Evolutionary conservation across 1,140 invertebrate species (phyloP), one percentile per base, ranked within the genome.

Genomic region (Trichonephila clavipes): DNA sequence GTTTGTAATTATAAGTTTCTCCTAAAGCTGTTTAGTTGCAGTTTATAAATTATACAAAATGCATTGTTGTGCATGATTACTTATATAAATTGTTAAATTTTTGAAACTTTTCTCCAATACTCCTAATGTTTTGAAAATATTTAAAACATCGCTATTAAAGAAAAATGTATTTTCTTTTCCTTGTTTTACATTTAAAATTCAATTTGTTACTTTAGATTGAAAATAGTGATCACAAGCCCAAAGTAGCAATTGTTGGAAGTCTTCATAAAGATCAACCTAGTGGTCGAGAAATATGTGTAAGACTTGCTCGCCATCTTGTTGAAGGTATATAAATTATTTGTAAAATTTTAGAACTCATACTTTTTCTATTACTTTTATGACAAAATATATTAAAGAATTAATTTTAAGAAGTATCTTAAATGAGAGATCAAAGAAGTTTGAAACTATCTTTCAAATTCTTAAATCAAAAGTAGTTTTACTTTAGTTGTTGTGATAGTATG

Each of bases 201-300:
- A 16, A 14, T 14, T 16, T 86, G 10, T 85, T 61, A 58, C 85
- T 64, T 85, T 88, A 93, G 92, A 86, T 93, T 59, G 51, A 81
- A 85, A 88, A 92, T 14, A 86, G 91, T 64, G 44, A 72, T 69
- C 64, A 90, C 24, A 94, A 95, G 85, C 95, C 95, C 28, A 95
- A 98, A 95, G 96, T 99, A 24, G 97, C 97, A 8, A 95, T 99
- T 34, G 96, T 99, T 19, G 98, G 98, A 61, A 98, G 98, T 44
- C 95, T 99, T 58, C 98, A 98, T 95, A 97, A 97, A 10, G 97
- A 98, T 14, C 97, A 99, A 95, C 97, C 98, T 2, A 95, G 98
- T 21, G 98, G 98, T 0, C 97, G 98, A 93, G 98, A 99, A 96
- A 96, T 99, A 59, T 95, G 98, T 0, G 95, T 99, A 1, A 97